phyloP scores from a whole-genome alignment of 2,113 vertebrate genomes.

The Nibea coibor region DNA sequence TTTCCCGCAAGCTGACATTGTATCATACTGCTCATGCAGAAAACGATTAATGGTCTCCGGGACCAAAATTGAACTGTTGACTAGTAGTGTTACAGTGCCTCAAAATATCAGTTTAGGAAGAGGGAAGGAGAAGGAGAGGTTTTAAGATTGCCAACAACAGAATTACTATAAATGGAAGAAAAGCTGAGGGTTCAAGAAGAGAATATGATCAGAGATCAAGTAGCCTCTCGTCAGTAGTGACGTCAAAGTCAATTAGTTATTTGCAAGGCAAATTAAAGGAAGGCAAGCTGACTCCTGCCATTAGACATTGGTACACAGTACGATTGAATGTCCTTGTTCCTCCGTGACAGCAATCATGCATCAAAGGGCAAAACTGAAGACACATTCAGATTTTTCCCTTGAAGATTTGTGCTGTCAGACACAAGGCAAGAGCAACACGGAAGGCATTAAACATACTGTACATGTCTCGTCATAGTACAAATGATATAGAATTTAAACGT shows the following conservation, averaged over 20 bases:
- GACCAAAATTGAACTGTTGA: neutral
- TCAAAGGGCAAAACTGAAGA: neutral
- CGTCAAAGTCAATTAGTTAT: neutral
- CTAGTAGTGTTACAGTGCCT: neutral
- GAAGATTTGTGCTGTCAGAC: neutral
- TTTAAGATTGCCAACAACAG: neutral
- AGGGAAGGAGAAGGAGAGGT: neutral
- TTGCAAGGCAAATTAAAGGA: neutral
- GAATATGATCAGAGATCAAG: neutral
- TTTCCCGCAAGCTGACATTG: neutral
- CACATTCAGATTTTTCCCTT: neutral
- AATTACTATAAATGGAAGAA: conserved; percentile 3
- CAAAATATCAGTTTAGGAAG: neutral
- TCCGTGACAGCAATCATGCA: neutral
- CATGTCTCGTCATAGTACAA: neutral
- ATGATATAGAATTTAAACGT: neutral
- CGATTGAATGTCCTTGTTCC: neutral
- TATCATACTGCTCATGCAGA: neutral
- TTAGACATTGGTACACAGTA: neutral
- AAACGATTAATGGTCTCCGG: neutral
- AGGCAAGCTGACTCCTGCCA: conserved; percentile 10
- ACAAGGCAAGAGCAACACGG: too few relatives aligned
- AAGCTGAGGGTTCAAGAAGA: neutral
- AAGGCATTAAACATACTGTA: too few relatives aligned
- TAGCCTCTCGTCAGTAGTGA: neutral